phyloP scores from a whole-genome alignment of 2,888 invertebrate species.

The Miltochrista miniata region DNA sequence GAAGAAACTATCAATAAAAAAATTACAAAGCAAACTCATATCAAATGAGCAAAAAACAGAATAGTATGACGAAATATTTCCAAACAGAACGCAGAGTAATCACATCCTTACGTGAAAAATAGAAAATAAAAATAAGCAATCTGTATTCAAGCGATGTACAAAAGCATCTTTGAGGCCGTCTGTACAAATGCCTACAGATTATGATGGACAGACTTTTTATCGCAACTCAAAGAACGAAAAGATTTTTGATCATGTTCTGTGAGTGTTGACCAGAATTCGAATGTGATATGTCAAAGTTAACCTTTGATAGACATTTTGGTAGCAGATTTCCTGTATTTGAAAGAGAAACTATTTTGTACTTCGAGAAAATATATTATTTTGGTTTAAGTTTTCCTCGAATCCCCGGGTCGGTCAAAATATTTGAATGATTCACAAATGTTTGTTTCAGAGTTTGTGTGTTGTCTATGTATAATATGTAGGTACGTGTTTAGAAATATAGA shows the following conservation, averaged over 20 bases:
- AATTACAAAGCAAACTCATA: no score
- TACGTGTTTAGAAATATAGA: no score
- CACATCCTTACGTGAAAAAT: slow-evolving; percentile 24
- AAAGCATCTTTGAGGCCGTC: slow-evolving; percentile 38
- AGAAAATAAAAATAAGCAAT: slow-evolving; percentile 37
- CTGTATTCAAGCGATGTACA: slow-evolving; percentile 37
- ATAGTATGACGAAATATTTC: slow-evolving; percentile 1
- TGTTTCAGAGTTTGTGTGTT: no score
- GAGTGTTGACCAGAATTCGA: slow-evolving; percentile 25
- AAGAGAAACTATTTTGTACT: neutral
- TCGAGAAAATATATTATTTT: neutral
- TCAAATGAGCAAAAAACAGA: no score
- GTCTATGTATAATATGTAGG: no score
- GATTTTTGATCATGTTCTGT: slow-evolving; percentile 33
- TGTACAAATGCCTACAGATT: slow-evolving; percentile 52
- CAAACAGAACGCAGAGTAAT: no score
- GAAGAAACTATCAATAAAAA: no score
- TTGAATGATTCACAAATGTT: no score
- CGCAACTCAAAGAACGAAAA: slow-evolving; percentile 38
- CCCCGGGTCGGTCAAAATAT: no score
- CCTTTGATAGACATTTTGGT: slow-evolving; percentile 7
- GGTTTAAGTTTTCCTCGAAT: neutral
- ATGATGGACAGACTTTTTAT: slow-evolving; percentile 50
- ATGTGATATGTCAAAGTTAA: slow-evolving; percentile 33
- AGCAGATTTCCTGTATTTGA: neutral